These are phyloP conservation scores for Brachyrhaphis roseni DNA, from an alignment of 2,797 vertebrate species.

Conservation along the genomic window DNA sequence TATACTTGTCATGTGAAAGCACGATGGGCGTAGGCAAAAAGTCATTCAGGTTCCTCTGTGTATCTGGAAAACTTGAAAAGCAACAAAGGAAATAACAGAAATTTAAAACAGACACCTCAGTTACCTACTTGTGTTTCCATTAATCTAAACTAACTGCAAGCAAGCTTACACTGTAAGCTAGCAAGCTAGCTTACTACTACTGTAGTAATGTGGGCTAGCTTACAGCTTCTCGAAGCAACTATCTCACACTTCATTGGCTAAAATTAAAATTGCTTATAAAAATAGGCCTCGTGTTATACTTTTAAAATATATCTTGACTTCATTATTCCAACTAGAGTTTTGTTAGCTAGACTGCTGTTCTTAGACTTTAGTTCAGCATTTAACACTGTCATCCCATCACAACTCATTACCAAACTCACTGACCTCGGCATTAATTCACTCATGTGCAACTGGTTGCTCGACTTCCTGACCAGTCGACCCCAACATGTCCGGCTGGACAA, in stretches of 20 bases:
- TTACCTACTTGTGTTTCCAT: conserved; percentile 21
- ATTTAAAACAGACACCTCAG: conserved; percentile 21
- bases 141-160: not conserved
- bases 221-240: not conserved
- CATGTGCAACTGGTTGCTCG: too few species aligned
- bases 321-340: not conserved
- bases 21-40: conserved; percentile 37
- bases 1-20: conserved; percentile 30
- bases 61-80: conserved; percentile 48
- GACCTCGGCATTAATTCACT: too few species aligned
- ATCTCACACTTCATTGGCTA: not conserved
- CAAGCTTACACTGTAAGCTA: not conserved
- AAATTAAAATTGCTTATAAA: not conserved
- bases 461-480: too few species aligned
- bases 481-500: too few species aligned
- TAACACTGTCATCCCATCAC: too few species aligned
- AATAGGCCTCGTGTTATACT: not conserved
- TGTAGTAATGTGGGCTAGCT: too few species aligned
- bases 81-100: conserved; percentile 34
- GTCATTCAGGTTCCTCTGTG: conserved; percentile 21
- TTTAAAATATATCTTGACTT: not conserved
- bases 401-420: too few species aligned
- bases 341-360: too few species aligned
- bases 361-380: too few species aligned
- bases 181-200: not conserved